A percentile compares a stretch with the other conserved stretches of the same genome.
phyloP scores from a whole-genome alignment of 2,113 vertebrate species.

The Trochalopteron elliotii region DNA sequence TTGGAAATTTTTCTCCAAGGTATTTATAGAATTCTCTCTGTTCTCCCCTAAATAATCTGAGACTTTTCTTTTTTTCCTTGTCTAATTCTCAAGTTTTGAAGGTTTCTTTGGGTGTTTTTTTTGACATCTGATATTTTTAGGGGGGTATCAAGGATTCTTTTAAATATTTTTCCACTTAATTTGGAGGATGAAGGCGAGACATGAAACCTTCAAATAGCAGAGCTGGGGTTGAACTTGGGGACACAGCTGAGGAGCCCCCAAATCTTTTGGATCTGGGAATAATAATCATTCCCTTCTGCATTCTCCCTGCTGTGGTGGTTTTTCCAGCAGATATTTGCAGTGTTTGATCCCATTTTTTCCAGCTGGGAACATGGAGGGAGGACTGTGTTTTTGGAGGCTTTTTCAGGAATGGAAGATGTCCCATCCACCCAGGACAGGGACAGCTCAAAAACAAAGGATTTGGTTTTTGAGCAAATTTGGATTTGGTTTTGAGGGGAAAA shows the following conservation, averaged over 20 bases:
- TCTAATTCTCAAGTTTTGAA: not conserved
- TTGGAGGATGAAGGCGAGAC: not conserved
- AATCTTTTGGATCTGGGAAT: not conserved
- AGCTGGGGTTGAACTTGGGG: not conserved
- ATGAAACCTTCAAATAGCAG: not conserved
- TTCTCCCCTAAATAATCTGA: not conserved
- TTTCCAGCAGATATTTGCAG: not conserved
- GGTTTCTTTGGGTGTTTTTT: not conserved
- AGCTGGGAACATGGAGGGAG: not conserved
- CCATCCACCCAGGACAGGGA: rapidly evolving
- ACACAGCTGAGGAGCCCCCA: not conserved
- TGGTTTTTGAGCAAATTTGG: too few relatives aligned
- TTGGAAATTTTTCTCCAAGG: not conserved
- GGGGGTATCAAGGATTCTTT: not conserved
- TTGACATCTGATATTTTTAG: not conserved
- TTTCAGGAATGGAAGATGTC: not conserved
- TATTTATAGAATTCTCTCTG: not conserved
- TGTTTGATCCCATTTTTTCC: not conserved
- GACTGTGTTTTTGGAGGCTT: rapidly evolving
- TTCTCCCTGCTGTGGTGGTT: not conserved
- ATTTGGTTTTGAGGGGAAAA: too few relatives aligned
- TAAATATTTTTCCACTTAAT: not conserved
- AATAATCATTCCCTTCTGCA: rapidly evolving
- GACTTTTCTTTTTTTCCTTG: not conserved
- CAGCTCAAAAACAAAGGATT: not conserved